phyloP scores from a whole-genome alignment of 2,113 vertebrate genomes.

The Pogonocichla stellata region DNA sequence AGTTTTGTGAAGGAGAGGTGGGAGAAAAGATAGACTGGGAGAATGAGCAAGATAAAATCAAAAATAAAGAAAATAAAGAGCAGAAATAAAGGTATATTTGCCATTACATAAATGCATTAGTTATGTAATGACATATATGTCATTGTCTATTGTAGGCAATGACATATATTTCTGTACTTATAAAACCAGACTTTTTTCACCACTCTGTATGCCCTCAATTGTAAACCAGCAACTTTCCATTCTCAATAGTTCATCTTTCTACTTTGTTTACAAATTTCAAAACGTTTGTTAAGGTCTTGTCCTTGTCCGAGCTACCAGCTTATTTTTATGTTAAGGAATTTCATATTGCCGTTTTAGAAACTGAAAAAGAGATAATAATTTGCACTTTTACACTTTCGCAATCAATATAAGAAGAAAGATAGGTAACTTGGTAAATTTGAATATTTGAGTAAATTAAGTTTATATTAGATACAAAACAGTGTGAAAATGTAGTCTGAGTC shows the following conservation, averaged over 20 bases:
- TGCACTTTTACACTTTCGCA: background rate
- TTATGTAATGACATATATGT: background rate
- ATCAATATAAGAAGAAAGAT: background rate
- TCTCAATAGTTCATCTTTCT: background rate
- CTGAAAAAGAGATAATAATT: background rate
- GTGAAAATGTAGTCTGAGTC: background rate
- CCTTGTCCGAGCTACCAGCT: background rate
- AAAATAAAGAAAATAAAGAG: background rate
- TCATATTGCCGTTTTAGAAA: background rate
- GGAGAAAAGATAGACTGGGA: background rate
- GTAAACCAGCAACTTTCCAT: background rate
- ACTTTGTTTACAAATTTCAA: background rate
- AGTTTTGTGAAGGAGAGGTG: background rate
- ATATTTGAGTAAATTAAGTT: background rate
- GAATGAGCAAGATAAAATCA: background rate
- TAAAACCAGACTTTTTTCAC: background rate
- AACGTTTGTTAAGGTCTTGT: background rate
- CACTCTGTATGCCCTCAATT: rapidly evolving
- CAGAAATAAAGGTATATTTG: background rate
- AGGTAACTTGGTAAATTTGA: background rate
- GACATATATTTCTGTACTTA: background rate
- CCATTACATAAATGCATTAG: background rate
- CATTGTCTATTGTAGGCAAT: background rate
- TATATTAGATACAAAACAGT: background rate
- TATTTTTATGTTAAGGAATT: background rate